A percentile compares a stretch with the other conserved stretches of the same genome.
Evolutionary conservation across 2,797 vertebrate species (phyloP).

Genomic region (Monodelphis domestica): DNA sequence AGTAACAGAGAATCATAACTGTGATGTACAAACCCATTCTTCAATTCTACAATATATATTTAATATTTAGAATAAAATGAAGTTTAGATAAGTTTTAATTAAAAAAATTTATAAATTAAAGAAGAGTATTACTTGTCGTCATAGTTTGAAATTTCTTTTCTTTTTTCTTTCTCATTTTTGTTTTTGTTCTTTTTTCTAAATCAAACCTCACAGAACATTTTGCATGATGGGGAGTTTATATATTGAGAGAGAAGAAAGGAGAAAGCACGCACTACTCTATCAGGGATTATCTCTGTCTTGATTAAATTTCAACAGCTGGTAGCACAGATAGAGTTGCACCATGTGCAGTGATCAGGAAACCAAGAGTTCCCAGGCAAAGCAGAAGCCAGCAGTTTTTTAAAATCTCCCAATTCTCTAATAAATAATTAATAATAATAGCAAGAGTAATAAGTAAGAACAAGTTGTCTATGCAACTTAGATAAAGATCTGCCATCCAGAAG

Average conservation of each 20-base stretch:
- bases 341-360: slow-evolving; percentile 40
- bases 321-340: slow-evolving; percentile 61
- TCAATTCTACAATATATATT: not conserved
- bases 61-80: not conserved
- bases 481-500: not conserved
- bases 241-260: slow-evolving; percentile 41
- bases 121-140: not conserved
- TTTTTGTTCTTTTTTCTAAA: slow-evolving; percentile 26
- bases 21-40: not conserved
- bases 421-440: slow-evolving; percentile 12
- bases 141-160: not conserved
- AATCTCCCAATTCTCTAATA: slow-evolving; percentile 27
- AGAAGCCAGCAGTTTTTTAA: slow-evolving; percentile 10
- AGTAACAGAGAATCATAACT: not conserved
- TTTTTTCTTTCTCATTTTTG: not conserved
- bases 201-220: slow-evolving; percentile 61
- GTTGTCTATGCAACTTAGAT: not conserved
- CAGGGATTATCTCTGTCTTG: slow-evolving; percentile 43
- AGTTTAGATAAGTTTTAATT: not conserved
- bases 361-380: slow-evolving; percentile 45
- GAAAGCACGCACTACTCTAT: not conserved
- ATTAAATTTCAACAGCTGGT: slow-evolving; percentile 71
- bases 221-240: slow-evolving; percentile 66
- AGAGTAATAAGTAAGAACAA: slow-evolving; percentile 50
- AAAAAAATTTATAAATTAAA: not conserved